Conservation (phyloP, 2,888 invertebrate genomes). For the Gasteruption jaculator region DNA sequence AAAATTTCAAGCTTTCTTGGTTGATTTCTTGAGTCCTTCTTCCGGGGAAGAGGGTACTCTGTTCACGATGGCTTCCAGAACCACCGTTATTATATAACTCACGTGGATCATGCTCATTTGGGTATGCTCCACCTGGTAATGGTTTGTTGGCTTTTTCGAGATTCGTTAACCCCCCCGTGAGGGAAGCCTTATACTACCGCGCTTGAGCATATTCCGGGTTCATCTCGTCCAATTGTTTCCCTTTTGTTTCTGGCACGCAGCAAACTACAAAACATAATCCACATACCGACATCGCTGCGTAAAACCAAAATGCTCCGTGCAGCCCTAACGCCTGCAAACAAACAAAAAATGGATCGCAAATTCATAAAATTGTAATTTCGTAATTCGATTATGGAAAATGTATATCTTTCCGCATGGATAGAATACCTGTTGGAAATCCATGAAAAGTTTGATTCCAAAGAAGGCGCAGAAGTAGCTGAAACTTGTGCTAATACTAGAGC, state of each 20-base stretch:
- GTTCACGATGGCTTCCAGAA: no score
- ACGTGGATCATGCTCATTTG: conserved; percentile 40
- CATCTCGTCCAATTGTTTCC: conserved; percentile 85
- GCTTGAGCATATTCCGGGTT: conserved; percentile 62
- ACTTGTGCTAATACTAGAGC: conserved; percentile 80
- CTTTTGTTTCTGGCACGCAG: conserved; percentile 88
- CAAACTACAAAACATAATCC: conserved; percentile 81
- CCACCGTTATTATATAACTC: conserved; percentile 35
- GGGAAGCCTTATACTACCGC: conserved; percentile 52
- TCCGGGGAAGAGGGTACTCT: no score
- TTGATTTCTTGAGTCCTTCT: no score
- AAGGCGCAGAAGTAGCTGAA: conserved; percentile 86
- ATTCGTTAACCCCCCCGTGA: conserved; percentile 47
- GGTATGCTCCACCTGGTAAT: conserved; percentile 40
- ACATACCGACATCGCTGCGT: conserved; percentile 75
- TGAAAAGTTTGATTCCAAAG: conserved; percentile 80
- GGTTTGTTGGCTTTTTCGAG: conserved; percentile 45
- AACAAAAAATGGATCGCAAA: no score
- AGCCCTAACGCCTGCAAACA: conserved; percentile 62
- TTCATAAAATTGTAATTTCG: no score
- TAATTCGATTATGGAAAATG: not conserved
- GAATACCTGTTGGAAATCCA: conserved; percentile 65
- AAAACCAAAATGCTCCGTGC: conserved; percentile 85
- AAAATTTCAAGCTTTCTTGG: no score
- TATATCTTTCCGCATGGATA: conserved; percentile 4